A percentile compares a stretch with the other conserved stretches of the same genome.
Evolutionary conservation across 2,888 invertebrate species (phyloP).

Genomic region (Acanthacorydalis orientalis): DNA sequence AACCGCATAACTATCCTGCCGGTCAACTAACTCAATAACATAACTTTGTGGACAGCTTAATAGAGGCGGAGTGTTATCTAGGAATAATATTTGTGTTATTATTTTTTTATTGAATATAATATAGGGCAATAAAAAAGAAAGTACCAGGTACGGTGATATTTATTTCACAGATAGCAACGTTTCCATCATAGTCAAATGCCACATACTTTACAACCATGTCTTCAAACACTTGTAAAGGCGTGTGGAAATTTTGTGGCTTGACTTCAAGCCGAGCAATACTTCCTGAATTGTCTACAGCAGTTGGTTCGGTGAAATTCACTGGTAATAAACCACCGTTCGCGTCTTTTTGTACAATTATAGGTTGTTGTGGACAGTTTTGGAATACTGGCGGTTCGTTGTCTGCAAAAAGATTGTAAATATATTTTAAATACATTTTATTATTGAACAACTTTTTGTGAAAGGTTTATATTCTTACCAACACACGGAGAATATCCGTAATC

Average conservation of each 20-base stretch:
- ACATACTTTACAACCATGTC: conserved; percentile 89
- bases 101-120: not conserved
- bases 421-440: not conserved
- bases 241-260: conserved; percentile 79
- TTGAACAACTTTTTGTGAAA: conserved; percentile 1
- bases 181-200: conserved; percentile 94
- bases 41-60: conserved; percentile 87
- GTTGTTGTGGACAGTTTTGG: conserved; percentile 89
- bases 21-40: conserved; percentile 78
- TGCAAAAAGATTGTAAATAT: conserved; percentile 20
- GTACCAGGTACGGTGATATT: conserved; percentile 76
- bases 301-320: conserved; percentile 85
- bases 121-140: conserved; percentile 7
- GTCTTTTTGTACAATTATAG: conserved; percentile 77
- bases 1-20: conserved; percentile 76
- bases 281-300: conserved; percentile 89
- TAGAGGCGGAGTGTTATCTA: conserved; percentile 77
- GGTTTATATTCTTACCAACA: conserved; percentile 44
- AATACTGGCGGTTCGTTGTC: conserved; percentile 94
- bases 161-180: conserved; percentile 92
- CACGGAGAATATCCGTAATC: conserved; percentile 88
- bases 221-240: conserved; percentile 74
- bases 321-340: conserved; percentile 77
- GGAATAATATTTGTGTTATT: conserved; percentile 6
- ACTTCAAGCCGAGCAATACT: conserved; percentile 85